A percentile compares a stretch with the other conserved stretches of the same genome.
These are phyloP conservation scores for Papilio dardanus DNA, from an alignment of 1,140 invertebrate genomes.

Conservation along the genomic window DNA sequence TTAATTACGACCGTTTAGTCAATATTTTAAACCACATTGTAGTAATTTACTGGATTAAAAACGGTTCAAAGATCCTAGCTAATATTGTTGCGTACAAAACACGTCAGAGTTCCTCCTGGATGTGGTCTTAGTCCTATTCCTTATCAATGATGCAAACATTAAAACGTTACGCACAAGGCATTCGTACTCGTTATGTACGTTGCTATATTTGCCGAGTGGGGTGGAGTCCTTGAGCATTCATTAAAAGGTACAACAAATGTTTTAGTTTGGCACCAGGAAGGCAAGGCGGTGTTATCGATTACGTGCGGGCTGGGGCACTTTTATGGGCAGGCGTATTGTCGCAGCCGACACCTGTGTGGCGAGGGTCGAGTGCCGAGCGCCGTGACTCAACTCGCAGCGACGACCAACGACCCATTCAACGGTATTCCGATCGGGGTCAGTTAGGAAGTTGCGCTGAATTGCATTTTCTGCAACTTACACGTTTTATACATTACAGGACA, in stretches of 20 bases:
- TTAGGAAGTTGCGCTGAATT: conserved; percentile 15
- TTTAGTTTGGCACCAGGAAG: conserved; percentile 13
- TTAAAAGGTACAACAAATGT: conserved; percentile 11
- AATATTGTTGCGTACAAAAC: neutral
- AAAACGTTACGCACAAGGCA: neutral
- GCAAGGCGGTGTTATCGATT: conserved; percentile 12
- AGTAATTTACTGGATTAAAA: neutral
- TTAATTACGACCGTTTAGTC: too few relatives aligned
- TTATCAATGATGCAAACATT: neutral
- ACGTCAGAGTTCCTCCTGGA: neutral
- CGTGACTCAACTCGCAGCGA: neutral
- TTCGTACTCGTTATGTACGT: neutral
- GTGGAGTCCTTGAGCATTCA: conserved; percentile 11
- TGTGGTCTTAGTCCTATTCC: neutral
- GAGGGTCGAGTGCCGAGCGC: neutral
- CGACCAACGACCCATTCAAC: neutral
- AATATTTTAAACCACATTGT: neutral
- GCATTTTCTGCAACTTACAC: neutral
- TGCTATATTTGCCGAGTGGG: neutral
- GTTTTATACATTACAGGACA: neutral
- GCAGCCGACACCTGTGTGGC: conserved; percentile 4
- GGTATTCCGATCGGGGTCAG: conserved; percentile 18
- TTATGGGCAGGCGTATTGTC: conserved; percentile 20
- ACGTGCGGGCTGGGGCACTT: conserved; percentile 9
- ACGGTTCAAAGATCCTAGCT: neutral